Evolutionary conservation across 2,888 invertebrate genomes (phyloP).

Genomic region (Bimastos eiseni): DNA sequence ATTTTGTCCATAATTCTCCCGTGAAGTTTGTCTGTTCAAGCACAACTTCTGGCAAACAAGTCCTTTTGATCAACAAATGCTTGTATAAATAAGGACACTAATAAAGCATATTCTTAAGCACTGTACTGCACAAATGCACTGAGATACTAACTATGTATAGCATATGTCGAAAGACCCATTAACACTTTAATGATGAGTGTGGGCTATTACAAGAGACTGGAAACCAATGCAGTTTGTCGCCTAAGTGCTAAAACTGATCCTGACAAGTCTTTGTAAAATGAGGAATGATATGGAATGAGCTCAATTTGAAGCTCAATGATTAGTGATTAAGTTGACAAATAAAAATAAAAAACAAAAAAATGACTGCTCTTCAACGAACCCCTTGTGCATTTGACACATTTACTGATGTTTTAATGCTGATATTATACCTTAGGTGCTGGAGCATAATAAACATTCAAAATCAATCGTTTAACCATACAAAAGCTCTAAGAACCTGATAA

Average conservation of each 20-base stretch:
- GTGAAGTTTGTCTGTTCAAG: not conserved
- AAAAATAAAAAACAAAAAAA: not conserved
- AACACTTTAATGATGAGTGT: no score
- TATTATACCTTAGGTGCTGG: not conserved
- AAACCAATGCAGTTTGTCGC: no score
- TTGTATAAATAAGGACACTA: no score
- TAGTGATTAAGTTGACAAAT: not conserved
- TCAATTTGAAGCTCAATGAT: not conserved
- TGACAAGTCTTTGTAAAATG: no score
- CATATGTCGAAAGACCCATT: no score
- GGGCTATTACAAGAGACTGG: no score
- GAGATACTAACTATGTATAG: no score
- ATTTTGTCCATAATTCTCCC: not conserved
- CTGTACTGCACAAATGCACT: no score
- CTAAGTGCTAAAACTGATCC: no score
- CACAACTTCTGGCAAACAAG: no score
- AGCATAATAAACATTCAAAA: not conserved
- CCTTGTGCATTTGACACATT: not conserved
- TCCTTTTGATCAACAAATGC: no score
- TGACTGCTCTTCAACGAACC: not conserved
- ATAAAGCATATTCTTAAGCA: no score
- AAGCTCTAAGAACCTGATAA: not conserved
- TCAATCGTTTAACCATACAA: not conserved
- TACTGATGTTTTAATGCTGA: not conserved
- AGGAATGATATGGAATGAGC: not conserved